Evolutionary conservation across 2,797 vertebrate species (phyloP), one percentile per base, ranked within the genome.

Genomic region (Anas bahamensis): DNA sequence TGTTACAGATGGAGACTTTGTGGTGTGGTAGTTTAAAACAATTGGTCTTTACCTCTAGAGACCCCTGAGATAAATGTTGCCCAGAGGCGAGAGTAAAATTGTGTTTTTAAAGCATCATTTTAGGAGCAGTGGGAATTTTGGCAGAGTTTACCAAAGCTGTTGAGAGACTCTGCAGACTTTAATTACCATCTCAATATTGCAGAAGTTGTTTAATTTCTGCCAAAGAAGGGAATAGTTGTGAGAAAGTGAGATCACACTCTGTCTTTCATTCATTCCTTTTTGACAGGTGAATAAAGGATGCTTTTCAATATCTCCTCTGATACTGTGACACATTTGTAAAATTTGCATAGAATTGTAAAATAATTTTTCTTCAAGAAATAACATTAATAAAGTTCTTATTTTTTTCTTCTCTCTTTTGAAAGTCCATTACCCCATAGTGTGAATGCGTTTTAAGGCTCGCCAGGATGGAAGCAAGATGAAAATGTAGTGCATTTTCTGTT

Each of bases 1-100:
- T 79, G 88, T 90, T 96, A 86, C 93, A 97, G 94, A 96, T 96
- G 95, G 95, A 97, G 83, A 33, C 68, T 96, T 96, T 95, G 87
- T 93, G 90, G 69, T 88, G 64, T 78, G 70, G 74, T 76, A 83
- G 63, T 95, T 96, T 95, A 93, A 96, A 97, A 95, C 95, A 96
- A 97, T 96, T 89, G 94, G 75, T 91, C 94, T 94, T 92, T 83
- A 94, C 81, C 95, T 96, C 96, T 86, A 68, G 94, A 95, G 94
- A 94, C 71, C 73, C 59, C 71, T 3, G 23, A 93, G 86, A 81
- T 23, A 53, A 95, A 71, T 53, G 55, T 77, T 90, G 64, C 79
- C 86, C 70, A 80, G 83, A 93, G 83, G 35, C 52, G 14, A 94
- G 52, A 95, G 77, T 88, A 93, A 92, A 96, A 94, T 86, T 85